phyloP scores from a whole-genome alignment of 2,797 vertebrate species.

The Hylomyscus alleni region DNA sequence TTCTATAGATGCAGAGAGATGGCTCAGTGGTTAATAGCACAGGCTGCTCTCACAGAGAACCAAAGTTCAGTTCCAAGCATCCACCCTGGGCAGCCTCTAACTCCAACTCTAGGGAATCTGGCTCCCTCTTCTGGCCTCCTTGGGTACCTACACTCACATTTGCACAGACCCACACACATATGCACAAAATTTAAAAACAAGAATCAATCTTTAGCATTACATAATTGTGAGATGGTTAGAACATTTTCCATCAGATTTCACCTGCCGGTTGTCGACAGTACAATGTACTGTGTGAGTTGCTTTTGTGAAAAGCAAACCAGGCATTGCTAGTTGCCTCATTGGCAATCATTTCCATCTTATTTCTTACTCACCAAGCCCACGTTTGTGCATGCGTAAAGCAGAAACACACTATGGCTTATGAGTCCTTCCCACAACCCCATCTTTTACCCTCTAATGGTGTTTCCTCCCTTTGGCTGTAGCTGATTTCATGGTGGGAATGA shows the following conservation, averaged over 20 bases:
- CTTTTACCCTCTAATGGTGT: not conserved
- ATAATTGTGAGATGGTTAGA: not conserved
- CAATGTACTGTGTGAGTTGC: not conserved
- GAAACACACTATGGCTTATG: not conserved
- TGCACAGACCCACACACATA: not conserved
- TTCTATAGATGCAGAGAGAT: too few species aligned
- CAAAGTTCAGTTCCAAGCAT: not conserved
- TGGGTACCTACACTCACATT: not conserved
- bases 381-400: not conserved
- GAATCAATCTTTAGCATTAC: not conserved
- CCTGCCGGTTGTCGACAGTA: not conserved
- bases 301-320: constrained; percentile 1
- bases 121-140: too few species aligned
- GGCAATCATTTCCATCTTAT: not conserved
- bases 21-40: not conserved
- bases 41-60: not conserved
- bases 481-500: not conserved
- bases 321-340: not conserved
- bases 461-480: not conserved
- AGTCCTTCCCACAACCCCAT: not conserved
- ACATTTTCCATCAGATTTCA: constrained; percentile 33
- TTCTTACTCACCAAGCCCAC: not conserved
- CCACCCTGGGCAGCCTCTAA: not conserved
- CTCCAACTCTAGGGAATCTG: not conserved
- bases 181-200: not conserved